Conservation (phyloP, 2,797 vertebrate genomes). For the Microhierax caerulescens region DNA sequence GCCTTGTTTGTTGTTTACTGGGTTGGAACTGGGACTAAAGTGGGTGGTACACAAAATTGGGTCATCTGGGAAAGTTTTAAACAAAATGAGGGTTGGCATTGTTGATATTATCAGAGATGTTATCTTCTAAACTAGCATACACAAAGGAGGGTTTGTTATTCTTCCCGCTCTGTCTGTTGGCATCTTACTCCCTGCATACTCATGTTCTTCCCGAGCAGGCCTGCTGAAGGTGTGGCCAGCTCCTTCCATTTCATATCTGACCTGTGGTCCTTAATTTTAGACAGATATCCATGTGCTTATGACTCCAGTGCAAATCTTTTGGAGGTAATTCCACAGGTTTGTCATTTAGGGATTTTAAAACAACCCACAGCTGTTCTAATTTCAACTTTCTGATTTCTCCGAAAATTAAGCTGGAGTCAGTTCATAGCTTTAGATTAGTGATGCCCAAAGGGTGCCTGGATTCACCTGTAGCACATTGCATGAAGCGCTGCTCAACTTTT, state of each 20-base stretch:
- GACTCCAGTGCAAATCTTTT: neutral
- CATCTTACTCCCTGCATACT: neutral
- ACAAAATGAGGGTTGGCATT: neutral
- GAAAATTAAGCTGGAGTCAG: fast-evolving
- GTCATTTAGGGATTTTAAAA: neutral
- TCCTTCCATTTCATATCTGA: neutral
- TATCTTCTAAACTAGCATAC: neutral
- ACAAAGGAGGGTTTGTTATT: neutral
- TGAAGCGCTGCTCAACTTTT: neutral
- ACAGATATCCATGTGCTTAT: neutral
- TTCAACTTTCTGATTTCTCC: neutral
- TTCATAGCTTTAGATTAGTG: neutral
- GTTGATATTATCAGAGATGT: neutral
- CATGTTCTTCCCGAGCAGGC: neutral
- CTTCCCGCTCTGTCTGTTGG: neutral
- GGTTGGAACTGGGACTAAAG: neutral
- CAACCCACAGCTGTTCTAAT: neutral
- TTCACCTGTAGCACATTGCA: neutral
- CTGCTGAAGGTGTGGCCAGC: neutral
- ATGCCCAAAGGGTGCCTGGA: neutral
- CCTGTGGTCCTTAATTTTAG: neutral
- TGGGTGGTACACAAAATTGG: neutral
- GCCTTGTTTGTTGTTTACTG: neutral
- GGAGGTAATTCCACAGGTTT: neutral
- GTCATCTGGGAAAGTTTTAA: neutral